A percentile compares a stretch with the other conserved stretches of the same genome.
phyloP scores from a whole-genome alignment of 2,888 invertebrate genomes.

The Agrilus biguttatus region DNA sequence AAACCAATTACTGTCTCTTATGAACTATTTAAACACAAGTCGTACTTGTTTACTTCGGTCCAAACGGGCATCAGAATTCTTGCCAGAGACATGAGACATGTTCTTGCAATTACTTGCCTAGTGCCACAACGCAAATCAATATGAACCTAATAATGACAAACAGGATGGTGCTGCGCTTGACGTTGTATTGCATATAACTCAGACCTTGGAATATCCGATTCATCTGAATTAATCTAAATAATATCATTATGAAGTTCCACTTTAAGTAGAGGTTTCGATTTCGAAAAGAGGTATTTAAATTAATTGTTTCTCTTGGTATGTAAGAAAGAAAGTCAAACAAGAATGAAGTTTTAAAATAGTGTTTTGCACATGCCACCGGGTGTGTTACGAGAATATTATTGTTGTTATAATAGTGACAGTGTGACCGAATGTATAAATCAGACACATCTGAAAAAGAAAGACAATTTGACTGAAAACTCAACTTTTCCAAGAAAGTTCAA shows the following conservation, averaged over 20 bases:
- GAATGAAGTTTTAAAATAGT: conserved; percentile 32
- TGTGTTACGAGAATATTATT: conserved; percentile 36
- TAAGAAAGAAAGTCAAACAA: conserved; percentile 32
- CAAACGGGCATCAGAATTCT: too few relatives aligned
- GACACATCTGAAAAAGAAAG: background rate
- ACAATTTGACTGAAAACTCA: too few relatives aligned
- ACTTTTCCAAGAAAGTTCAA: too few relatives aligned
- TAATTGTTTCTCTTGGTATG: conserved; percentile 33
- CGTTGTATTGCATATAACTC: conserved; percentile 5
- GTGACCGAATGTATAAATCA: conserved; percentile 28
- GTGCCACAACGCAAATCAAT: too few relatives aligned
- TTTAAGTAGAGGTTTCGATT: background rate
- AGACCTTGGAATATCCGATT: conserved; percentile 7
- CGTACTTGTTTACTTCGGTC: too few relatives aligned
- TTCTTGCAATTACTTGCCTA: too few relatives aligned
- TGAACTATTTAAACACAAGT: too few relatives aligned
- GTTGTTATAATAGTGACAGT: conserved; percentile 34
- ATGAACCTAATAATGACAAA: too few relatives aligned
- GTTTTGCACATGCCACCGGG: conserved; percentile 34
- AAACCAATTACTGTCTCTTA: too few relatives aligned
- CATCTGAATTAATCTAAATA: conserved; percentile 5
- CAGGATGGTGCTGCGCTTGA: background rate
- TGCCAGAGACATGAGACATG: too few relatives aligned
- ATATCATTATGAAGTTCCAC: conserved; percentile 1
- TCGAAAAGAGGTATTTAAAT: conserved; percentile 6